Conservation (phyloP, 2,797 vertebrate genomes). For the Nannoperca australis region DNA sequence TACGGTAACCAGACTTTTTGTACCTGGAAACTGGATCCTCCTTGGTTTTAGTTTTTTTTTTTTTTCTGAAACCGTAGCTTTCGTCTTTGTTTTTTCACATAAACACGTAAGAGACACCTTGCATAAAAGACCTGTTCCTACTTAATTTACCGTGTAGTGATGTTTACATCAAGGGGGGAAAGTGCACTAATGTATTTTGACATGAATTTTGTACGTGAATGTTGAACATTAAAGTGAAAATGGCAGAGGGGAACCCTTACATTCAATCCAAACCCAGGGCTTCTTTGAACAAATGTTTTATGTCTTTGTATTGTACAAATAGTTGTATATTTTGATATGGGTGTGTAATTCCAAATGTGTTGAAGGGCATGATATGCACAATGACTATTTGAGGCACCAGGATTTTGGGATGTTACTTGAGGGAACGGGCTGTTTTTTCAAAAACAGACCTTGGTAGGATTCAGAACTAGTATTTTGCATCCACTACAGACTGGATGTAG, state of each 20-base stretch:
- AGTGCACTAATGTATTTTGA: constrained; percentile 76
- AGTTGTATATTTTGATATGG: constrained; percentile 79
- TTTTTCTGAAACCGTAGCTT: constrained; percentile 41
- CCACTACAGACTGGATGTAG: constrained; percentile 16
- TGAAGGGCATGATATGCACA: constrained; percentile 56
- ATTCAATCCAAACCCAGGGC: constrained; percentile 70
- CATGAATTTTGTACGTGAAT: constrained; percentile 62
- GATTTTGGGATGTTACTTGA: constrained; percentile 19
- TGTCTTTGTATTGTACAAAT: constrained; percentile 75
- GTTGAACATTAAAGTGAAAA: constrained; percentile 43
- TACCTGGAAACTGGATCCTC: constrained; percentile 15
- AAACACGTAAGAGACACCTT: constrained; percentile 35
- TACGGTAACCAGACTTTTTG: constrained; percentile 9
- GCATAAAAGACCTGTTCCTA: constrained; percentile 38
- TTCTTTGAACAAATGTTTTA: constrained; percentile 68
- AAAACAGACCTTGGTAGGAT: constrained; percentile 16
- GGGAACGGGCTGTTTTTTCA: constrained; percentile 4
- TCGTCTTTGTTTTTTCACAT: constrained; percentile 24
- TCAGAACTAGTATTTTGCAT: constrained; percentile 42
- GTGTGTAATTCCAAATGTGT: constrained; percentile 50
- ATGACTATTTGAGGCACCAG: constrained; percentile 34
- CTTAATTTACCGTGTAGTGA: constrained; percentile 65
- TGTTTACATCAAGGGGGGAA: constrained; percentile 79
- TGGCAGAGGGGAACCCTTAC: constrained; percentile 43
- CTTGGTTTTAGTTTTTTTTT: constrained; percentile 21